Conservation (phyloP, 2,888 invertebrate genomes). For the Therioaphis trifolii region DNA sequence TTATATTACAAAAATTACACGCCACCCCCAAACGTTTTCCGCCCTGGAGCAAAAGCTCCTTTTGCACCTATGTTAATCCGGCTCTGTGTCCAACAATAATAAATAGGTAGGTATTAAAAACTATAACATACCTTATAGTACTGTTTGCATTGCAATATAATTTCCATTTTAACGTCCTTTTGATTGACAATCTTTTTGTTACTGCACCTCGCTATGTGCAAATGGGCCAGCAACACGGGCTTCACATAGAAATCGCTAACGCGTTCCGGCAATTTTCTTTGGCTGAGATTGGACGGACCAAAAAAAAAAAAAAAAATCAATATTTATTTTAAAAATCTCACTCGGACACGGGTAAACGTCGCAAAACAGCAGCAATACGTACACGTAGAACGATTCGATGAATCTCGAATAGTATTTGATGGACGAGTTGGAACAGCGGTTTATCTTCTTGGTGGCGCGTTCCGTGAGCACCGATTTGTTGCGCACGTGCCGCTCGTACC, state of each 20-base stretch:
- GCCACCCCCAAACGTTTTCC: no score
- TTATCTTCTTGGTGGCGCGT: not conserved
- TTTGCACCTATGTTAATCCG: no score
- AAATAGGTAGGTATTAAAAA: not conserved
- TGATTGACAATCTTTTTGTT: not conserved
- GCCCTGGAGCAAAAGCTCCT: no score
- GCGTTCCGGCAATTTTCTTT: not conserved
- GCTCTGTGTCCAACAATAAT: no score
- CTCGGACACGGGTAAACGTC: no score
- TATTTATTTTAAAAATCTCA: no score
- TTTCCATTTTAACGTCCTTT: not conserved
- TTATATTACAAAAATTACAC: no score
- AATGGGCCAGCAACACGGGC: not conserved
- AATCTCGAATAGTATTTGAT: not conserved
- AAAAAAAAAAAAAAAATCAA: no score
- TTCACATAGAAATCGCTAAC: not conserved
- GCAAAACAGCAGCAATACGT: not conserved
- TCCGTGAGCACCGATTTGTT: not conserved
- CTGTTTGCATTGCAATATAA: not conserved
- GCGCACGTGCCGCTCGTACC: not conserved
- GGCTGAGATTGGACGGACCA: no score
- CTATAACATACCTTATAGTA: not conserved
- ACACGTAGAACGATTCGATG: constrained; percentile 5
- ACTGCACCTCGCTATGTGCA: constrained; percentile 4
- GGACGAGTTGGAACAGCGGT: not conserved